Base-by-base conservation (phyloP, 2,888 invertebrate species). In the Andrena minutula region DNA sequence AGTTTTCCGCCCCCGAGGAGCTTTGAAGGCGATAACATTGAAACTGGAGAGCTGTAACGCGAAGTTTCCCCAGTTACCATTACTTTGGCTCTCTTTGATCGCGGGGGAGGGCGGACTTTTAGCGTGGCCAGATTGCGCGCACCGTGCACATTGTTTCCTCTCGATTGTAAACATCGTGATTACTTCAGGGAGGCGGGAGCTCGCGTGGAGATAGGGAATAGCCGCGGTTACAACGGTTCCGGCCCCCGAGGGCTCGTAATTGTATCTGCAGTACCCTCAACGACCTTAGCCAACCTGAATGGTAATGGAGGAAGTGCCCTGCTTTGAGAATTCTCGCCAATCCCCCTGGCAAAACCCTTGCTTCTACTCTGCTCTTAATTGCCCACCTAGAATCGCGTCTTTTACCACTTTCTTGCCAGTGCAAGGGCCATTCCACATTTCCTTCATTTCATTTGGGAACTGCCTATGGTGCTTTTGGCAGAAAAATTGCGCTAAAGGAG, bases 221-320 rank as follows among this genome's bases (percentile, higher is more conserved):
- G 49, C 30, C 10, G 26, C 4, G n/a, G 60, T 51, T 26, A 6
- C 49, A 47, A 26, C 47, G 32, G 7, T 60, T 20, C 5, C 23
- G 23, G 41, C 20, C 41, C 41, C 73, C 10, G 26, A 32, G 49
- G 70, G 49, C 47, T 75, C 69, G 75, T 70, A 69, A 16, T 56
- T 10, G 7, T n/a, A 16, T 35, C 3, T 8, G 23, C 7, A 28
- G 41, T 23, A 49, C 30, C 16, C 12, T 10, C 3, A 75, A 69
- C 75, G 49, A 61, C 60, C 32, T 35, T 20, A 28, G 51, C 35
- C 58, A 47, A 26, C 23, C 6, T 16, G 20, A 47, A 26, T 30
- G 60, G 20, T 35, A 47, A 26, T 30, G 60, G 20, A 23, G 20
- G 10, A 23, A 12, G n/a, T 5, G 2, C 10, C 28, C 12, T 8